Evolutionary conservation across 37 sponge, comb jelly and placozoan genomes (phyloP), one percentile per base, ranked within the genome.

Genomic region (Halichondria panicea): DNA sequence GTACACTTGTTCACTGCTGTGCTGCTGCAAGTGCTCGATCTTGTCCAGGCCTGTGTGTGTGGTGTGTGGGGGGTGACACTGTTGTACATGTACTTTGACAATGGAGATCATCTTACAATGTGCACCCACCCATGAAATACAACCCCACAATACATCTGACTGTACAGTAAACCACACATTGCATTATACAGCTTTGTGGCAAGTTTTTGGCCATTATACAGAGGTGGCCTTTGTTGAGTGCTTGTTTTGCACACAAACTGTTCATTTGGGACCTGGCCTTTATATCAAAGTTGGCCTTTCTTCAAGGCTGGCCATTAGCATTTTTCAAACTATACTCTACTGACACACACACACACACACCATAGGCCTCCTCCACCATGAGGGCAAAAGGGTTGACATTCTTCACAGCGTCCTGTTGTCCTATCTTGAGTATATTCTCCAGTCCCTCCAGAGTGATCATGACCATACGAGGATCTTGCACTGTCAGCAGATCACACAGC

Each of bases 401-500:
- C 9, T 34, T 48, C 31, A 32, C 40, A 46, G 46, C 39, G n/a
- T 75, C 71, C 1, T 31, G 43, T 50, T 85, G 68, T 27, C 89
- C 84, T 25, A 88, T 77, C 12, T 57, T 78, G 21, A 94, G 75
- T 52, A 94, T 87, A 66, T 87, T 87, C 27, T 52, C 65, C 25
- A 90, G 53, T 22, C 88, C 91, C 30, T 94, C 91, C 56, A 91
- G 70, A 32, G 84, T 74, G 3, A 94, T 76, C 39, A 65, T 52
- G 52, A 94, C 68, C n/a, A 88, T 80, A 72, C 82, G 75, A 15
- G 89, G 54, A 36, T 91, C 92, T 44, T 88, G 86, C 34, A 88
- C 81, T 21, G 82, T 44, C 68, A 94, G 68, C 73, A 94, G 61
- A 56, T 88, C 89, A 76, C 95, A 94, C 8, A 94, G 84, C 18